phyloP scores from a whole-genome alignment of 2,888 invertebrate species.

The Dicycla oo region DNA sequence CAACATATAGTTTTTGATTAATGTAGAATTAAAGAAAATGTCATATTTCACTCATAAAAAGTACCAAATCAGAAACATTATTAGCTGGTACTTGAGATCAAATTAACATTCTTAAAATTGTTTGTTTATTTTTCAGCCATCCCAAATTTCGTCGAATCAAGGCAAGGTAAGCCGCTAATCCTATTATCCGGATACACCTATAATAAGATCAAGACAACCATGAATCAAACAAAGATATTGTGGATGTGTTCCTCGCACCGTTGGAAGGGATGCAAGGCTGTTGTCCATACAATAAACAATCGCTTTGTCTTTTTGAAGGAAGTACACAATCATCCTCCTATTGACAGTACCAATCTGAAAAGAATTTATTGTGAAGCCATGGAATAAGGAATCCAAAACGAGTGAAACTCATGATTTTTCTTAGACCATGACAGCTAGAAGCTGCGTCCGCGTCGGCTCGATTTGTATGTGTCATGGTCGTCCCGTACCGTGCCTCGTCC shows the following conservation, averaged over 20 bases:
- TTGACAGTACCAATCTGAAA: neutral
- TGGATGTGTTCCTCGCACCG: conserved; percentile 41
- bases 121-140: neutral
- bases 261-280: conserved; percentile 36
- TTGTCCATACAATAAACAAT: conserved; percentile 22
- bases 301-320: conserved; percentile 5
- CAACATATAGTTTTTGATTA: neutral
- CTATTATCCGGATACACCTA: conserved; percentile 27
- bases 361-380: neutral
- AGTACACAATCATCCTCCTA: conserved; percentile 29
- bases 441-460: too few species aligned
- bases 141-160: conserved; percentile 5
- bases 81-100: neutral
- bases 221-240: neutral
- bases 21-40: neutral
- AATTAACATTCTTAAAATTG: neutral
- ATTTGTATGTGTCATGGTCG: too few species aligned
- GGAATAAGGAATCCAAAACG: neutral
- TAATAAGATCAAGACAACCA: neutral
- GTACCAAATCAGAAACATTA: neutral
- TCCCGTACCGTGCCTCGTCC: neutral
- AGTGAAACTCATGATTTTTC: neutral
- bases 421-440: neutral
- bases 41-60: neutral
- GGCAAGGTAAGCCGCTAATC: conserved; percentile 6